These are phyloP conservation scores for Aethina tumida DNA, from an alignment of 1,140 invertebrate species.

Conservation along the genomic window DNA sequence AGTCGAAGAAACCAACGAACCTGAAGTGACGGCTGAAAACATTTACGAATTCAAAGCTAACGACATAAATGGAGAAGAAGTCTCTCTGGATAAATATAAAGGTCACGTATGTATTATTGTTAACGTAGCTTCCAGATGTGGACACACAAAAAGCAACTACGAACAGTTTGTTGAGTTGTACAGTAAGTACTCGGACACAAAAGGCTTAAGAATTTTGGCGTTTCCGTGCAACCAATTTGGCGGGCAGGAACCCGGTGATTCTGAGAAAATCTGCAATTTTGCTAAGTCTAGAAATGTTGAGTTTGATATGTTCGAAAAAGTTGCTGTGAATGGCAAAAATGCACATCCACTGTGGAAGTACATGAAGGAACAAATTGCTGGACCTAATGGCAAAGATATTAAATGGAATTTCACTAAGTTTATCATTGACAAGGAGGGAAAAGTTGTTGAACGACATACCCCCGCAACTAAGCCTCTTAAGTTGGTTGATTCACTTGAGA, in stretches of 20 bases:
- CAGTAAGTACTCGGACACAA: slow-evolving; percentile 52
- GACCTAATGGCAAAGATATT: slow-evolving; percentile 61
- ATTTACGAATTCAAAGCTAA: slow-evolving; percentile 67
- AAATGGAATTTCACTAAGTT: slow-evolving; percentile 99
- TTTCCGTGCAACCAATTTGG: slow-evolving; percentile 93
- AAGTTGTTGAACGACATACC: slow-evolving; percentile 69
- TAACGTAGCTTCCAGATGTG: slow-evolving; percentile 82
- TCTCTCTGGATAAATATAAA: slow-evolving; percentile 61
- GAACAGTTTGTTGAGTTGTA: slow-evolving; percentile 62
- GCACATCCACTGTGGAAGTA: slow-evolving; percentile 81
- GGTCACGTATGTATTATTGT: slow-evolving; percentile 65
- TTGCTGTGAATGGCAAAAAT: slow-evolving; percentile 80
- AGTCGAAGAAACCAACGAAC: neutral
- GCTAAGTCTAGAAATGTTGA: slow-evolving; percentile 56
- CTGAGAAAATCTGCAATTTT: slow-evolving; percentile 67
- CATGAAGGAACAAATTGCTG: slow-evolving; percentile 40
- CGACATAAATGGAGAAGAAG: slow-evolving; percentile 61
- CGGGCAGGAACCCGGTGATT: slow-evolving; percentile 65
- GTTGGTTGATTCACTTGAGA: slow-evolving; percentile 54
- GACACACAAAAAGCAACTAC: slow-evolving; percentile 70
- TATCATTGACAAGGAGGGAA: slow-evolving; percentile 76
- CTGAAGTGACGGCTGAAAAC: neutral
- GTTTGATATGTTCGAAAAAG: slow-evolving; percentile 70
- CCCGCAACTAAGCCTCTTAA: slow-evolving; percentile 63
- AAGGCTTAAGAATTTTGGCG: slow-evolving; percentile 65